Evolutionary conservation across 2,113 vertebrate genomes (phyloP), one percentile per base, ranked within the genome.

Genomic region (Pardalotus punctatus): DNA sequence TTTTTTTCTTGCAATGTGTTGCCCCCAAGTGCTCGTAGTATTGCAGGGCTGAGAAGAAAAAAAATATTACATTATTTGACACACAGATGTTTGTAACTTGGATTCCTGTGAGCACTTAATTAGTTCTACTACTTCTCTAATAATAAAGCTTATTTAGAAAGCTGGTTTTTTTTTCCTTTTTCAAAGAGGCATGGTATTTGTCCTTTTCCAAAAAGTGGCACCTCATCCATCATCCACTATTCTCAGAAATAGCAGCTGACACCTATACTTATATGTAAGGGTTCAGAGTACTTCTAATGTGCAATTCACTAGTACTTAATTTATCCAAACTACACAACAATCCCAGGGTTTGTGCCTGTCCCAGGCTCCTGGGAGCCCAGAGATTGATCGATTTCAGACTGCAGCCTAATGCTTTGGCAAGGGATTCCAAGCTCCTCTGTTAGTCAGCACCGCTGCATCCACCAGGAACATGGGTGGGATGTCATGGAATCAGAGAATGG

Each of bases 391-490:
- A 36, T 12, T 19, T 14, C 20, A 28, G 19, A 7, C 7, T 3
- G 1, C 28, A 16, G 11, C 14, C 36, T 2, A 36, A 31, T 35
- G 40, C 22, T 62, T 5, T 6, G 33, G 23, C 14, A 15, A 48
- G 56, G 3, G 50, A 4, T 4, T 20, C 21, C 51, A 16, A 45
- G 7, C 54, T 20, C 10, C 56, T 14, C 48, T 4, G 3, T 14
- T 0, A n/a, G 47, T 35, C 57, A 31, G 36, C 43, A 5, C 38
- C 2, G 86, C 48, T 8, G 29, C 53, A 1, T 1, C 14, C 16
- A 8, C n/a, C 50, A 2, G 3, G 10, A 38, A 19, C 19, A 1
- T 8, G 3, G 51, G 8, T 3, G 7, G 24, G 60, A 20, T 7
- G n/a, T 33, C 62, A 40, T 6, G 2, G 28, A 28, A 36, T 4